Conservation (phyloP, 2,797 vertebrate species). For the Spinibarbus caldwelli region DNA sequence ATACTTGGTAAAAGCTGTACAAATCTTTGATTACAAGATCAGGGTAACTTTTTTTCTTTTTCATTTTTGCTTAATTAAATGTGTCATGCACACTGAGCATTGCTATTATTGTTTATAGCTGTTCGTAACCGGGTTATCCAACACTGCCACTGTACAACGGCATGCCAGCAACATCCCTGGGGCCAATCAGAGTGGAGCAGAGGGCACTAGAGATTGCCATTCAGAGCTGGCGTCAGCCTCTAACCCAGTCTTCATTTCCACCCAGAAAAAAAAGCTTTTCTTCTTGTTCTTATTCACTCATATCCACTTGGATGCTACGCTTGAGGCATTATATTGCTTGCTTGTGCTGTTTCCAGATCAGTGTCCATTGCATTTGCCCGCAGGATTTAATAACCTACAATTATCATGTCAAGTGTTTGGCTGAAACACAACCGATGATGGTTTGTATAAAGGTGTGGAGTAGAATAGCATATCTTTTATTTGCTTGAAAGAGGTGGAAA, state of each 20-base stretch:
- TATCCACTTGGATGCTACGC: neutral
- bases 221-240: constrained; percentile 46
- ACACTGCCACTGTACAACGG: neutral
- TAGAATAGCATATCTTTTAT: neutral
- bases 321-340: neutral
- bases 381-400: constrained; percentile 54
- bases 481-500: neutral
- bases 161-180: constrained; percentile 17
- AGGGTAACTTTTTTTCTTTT: neutral
- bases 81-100: neutral
- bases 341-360: constrained; percentile 59
- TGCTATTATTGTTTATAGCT: constrained; percentile 17
- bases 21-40: neutral
- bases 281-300: constrained; percentile 25
- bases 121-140: constrained; percentile 20
- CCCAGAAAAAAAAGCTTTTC: constrained; percentile 19
- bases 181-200: constrained; percentile 37
- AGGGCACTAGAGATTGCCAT: constrained; percentile 38
- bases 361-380: constrained; percentile 63
- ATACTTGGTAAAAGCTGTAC: neutral
- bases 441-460: constrained; percentile 9
- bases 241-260: neutral
- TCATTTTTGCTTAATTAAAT: neutral
- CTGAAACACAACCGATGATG: neutral
- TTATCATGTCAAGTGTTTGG: constrained; percentile 31